Conservation (phyloP, 2,797 vertebrate genomes). For the Myotis findleyi region DNA sequence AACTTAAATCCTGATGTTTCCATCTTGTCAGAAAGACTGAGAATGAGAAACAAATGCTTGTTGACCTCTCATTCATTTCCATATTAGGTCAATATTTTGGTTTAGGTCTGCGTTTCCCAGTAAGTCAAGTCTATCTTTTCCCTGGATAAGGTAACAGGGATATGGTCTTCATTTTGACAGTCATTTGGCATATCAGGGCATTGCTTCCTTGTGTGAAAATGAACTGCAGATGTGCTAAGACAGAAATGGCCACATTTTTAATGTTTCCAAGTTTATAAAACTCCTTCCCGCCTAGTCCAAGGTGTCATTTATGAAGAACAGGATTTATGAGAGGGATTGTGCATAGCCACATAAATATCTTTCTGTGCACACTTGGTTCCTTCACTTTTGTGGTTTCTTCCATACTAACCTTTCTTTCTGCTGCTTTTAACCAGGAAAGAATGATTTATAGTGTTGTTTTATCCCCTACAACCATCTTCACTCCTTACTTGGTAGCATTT, state of each 20-base stretch:
- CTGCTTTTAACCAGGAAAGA: not conserved
- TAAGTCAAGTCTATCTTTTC: slow-evolving; percentile 62
- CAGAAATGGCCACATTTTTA: slow-evolving; percentile 50
- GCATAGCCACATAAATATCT: slow-evolving; percentile 1
- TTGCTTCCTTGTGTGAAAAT: slow-evolving; percentile 73
- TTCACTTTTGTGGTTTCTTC: not conserved
- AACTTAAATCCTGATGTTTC: not conserved
- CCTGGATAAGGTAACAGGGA: not conserved
- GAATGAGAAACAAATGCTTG: not conserved
- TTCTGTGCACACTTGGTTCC: not conserved
- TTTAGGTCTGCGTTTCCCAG: slow-evolving; percentile 67
- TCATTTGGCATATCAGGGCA: slow-evolving; percentile 57
- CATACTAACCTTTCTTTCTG: not conserved
- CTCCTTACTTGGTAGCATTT: slow-evolving; percentile 11
- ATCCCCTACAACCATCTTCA: not conserved
- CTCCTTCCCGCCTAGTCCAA: not conserved
- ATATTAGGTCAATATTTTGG: not conserved
- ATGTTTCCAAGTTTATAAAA: slow-evolving; percentile 32
- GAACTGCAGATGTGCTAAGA: slow-evolving; percentile 78
- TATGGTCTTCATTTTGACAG: slow-evolving; percentile 67
- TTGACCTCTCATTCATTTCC: not conserved
- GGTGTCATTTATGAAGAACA: not conserved
- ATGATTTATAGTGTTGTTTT: slow-evolving; percentile 17
- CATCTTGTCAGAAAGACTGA: not conserved
- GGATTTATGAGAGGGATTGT: slow-evolving; percentile 8